These are phyloP conservation scores for Bruchidius siliquastri DNA, from an alignment of 2,888 invertebrate genomes.

Conservation along the genomic window DNA sequence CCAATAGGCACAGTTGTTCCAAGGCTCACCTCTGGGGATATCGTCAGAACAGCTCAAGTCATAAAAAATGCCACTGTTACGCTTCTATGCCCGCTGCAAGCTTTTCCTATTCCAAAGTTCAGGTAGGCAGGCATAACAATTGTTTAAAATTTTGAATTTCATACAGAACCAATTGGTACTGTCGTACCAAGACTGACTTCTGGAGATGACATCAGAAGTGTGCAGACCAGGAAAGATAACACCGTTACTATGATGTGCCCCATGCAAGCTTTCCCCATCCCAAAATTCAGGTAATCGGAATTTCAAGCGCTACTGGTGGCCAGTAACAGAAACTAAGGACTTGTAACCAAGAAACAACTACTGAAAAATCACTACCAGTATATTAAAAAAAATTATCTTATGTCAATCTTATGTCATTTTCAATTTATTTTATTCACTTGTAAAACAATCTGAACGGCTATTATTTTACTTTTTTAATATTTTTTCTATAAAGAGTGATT, in stretches of 20 bases:
- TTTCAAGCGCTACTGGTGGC: no score
- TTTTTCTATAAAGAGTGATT: no score
- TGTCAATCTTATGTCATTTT: no score
- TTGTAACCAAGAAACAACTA: no score
- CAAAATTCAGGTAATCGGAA: slow-evolving; percentile 48
- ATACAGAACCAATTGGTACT: slow-evolving; percentile 47
- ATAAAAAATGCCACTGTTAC: slow-evolving; percentile 36
- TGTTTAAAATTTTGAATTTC: slow-evolving; percentile 13
- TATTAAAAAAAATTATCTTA: no score
- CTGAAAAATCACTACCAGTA: no score
- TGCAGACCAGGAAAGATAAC: slow-evolving; percentile 7
- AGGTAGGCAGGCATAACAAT: slow-evolving; percentile 43
- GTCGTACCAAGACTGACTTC: slow-evolving; percentile 42
- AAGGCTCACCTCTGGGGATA: slow-evolving; percentile 36
- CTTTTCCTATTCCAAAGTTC: slow-evolving; percentile 54
- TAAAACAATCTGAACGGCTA: no score
- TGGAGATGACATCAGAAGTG: slow-evolving; percentile 15
- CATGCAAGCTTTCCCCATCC: slow-evolving; percentile 57
- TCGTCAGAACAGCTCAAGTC: slow-evolving; percentile 31
- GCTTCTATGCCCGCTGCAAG: slow-evolving; percentile 55
- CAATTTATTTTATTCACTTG: no score
- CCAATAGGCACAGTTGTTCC: slow-evolving; percentile 40
- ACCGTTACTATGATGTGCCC: slow-evolving; percentile 47
- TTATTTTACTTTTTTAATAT: no score
- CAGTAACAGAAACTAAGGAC: no score